Base-by-base conservation (phyloP, 2,113 vertebrate species). In the Haplochromis burtoni region DNA sequence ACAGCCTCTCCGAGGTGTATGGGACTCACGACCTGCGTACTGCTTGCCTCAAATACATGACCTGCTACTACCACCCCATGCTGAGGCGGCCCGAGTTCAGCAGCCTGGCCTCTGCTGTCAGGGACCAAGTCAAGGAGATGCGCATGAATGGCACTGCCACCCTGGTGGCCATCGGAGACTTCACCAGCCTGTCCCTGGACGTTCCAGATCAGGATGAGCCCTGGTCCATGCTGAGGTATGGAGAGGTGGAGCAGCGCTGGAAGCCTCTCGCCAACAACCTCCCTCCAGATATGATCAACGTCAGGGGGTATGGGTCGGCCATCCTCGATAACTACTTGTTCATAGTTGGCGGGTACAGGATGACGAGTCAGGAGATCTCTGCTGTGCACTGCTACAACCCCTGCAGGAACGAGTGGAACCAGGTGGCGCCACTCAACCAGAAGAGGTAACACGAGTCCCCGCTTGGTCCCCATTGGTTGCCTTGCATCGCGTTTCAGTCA, bases 331-430 rank as follows among this genome's bases (percentile, higher is more conserved):
- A 99, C 96, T 99, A 99, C 95, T 95, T 99, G 51, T 99, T 98
- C 95, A 97, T 99, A 2, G 97, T 97, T 0, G 98, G 98, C 1
- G 98, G 98, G 3, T 97, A 98, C 94, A 95, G 98, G 92, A 96
- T 97, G 95, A 97, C 97, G 1, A 98, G 97, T 88, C 98, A 98
- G 94, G 98, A 99, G 95, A 98, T 99, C 61, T 97, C 98, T 0
- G 98, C 97, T 0, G 97, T 97, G 6, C 98, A 98, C 55, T 98
- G 97, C 85, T 99, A 99, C 96, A 99, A 99, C 92, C 98, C 98
- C 73, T 97, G 97, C 88, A 96, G 96, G 81, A 98, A 99, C 0
- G 97, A 98, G 83, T 99, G 98, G 98, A 97, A 95, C 87, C 97
- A 97, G 80, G 95, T 98, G 89, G 97, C 98, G 2, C 97, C 98